Base-by-base conservation (phyloP, 37 sponge, comb jelly and placozoan genomes). In the Axinella damicornis region DNA sequence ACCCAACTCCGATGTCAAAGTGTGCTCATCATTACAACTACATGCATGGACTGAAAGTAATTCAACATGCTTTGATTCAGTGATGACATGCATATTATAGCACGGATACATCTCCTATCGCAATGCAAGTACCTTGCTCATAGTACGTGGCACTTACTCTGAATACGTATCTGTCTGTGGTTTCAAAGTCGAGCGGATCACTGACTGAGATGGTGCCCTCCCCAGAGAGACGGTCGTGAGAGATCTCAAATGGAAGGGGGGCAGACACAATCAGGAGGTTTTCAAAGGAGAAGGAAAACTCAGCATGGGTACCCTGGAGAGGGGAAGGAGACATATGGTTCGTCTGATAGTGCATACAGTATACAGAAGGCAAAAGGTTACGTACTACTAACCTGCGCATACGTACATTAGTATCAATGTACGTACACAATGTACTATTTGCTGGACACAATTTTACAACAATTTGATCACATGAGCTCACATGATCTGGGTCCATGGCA, bases 401-500 rank as follows among this genome's bases (percentile, higher is more conserved):
- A n/a, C n/a, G n/a, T n/a, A n/a, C n/a, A n/a, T n/a, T n/a, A n/a
- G n/a, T n/a, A n/a, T n/a, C n/a, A n/a, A n/a, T n/a, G n/a, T n/a
- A n/a, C n/a, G n/a, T n/a, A n/a, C n/a, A n/a, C n/a, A n/a, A n/a
- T n/a, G n/a, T n/a, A n/a, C n/a, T n/a, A n/a, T n/a, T n/a, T n/a
- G n/a, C n/a, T n/a, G n/a, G n/a, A n/a, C n/a, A n/a, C n/a, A n/a
- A n/a, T n/a, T n/a, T n/a, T n/a, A n/a, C n/a, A n/a, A n/a, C n/a
- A n/a, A n/a, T n/a, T n/a, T 57, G 58, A 19, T 16, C 27, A 62
- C 52, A 22, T 16, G 34, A 21, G 13, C 86, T 85, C 28, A 85
- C 88, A 22, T 25, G 27, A 24, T 84, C 88, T 19, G 18, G 35
- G 38, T 87, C 87, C 17, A 31, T 65, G 32, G 88, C 92, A n/a